Percentiles rank a stretch among this genome's conserved stretches.
These are phyloP conservation scores for Lepidothrix coronata DNA, from an alignment of 2,113 vertebrate species.

Conservation along the genomic window DNA sequence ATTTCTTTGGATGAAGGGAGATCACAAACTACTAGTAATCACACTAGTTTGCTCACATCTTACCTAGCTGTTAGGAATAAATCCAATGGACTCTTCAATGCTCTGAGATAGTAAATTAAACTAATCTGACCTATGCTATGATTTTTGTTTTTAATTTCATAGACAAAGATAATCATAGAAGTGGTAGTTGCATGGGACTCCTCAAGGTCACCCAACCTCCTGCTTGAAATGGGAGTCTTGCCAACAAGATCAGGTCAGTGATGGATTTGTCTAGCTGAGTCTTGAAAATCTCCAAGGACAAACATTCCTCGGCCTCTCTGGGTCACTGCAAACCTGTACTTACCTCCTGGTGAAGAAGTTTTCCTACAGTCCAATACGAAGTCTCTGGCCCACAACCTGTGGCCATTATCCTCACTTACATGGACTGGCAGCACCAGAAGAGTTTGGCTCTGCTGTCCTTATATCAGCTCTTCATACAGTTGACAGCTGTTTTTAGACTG, in stretches of 20 bases:
- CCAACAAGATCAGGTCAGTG: neutral
- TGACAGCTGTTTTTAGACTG: fast-evolving
- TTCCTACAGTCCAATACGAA: neutral
- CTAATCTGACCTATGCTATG: neutral
- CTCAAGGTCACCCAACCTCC: neutral
- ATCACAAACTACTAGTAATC: too few relatives aligned
- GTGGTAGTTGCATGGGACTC: neutral
- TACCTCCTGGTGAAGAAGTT: neutral
- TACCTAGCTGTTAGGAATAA: neutral
- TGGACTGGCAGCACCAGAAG: neutral
- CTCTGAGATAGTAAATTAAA: neutral
- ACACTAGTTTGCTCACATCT: neutral
- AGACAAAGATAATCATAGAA: neutral
- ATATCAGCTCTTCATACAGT: neutral
- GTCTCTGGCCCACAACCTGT: neutral
- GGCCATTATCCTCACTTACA: neutral
- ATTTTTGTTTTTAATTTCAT: neutral
- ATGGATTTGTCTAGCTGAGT: neutral
- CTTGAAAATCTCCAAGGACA: neutral
- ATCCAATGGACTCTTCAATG: neutral
- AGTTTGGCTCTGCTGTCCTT: neutral
- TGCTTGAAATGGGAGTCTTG: neutral
- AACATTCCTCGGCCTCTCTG: neutral
- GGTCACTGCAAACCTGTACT: neutral
- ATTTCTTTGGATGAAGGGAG: neutral